phyloP scores from a whole-genome alignment of 2,797 vertebrate species.

The Oryzias dopingdopingensis region DNA sequence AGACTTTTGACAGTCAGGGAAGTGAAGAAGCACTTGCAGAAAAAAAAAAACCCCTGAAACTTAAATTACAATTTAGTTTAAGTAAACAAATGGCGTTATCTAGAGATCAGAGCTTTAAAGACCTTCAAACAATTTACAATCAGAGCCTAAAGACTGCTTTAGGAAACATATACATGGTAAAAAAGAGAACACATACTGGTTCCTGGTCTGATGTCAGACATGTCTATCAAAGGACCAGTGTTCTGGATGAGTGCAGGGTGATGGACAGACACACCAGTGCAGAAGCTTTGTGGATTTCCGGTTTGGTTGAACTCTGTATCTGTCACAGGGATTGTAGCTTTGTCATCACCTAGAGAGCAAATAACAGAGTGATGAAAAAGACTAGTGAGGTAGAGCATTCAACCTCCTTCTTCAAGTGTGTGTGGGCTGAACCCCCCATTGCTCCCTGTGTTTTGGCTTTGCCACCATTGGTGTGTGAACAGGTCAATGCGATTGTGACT shows the following conservation, averaged over 20 bases:
- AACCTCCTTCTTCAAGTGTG: background rate
- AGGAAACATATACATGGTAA: constrained; percentile 1
- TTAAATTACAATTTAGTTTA: background rate
- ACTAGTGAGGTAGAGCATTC: background rate
- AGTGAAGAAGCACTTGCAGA: constrained; percentile 13
- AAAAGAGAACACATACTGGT: constrained; percentile 84
- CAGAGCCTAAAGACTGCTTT: background rate
- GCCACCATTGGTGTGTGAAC: no score
- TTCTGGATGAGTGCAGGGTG: constrained; percentile 98
- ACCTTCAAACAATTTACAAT: constrained; percentile 5
- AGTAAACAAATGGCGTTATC: no score
- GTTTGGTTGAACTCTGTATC: constrained; percentile 97
- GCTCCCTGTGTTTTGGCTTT: no score
- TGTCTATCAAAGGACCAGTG: constrained; percentile 96
- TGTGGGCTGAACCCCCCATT: constrained; percentile 1
- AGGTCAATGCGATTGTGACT: no score
- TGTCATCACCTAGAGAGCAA: constrained; percentile 87
- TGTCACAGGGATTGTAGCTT: constrained; percentile 94
- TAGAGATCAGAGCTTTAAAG: no score
- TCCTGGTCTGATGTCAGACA: constrained; percentile 98
- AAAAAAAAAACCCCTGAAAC: background rate
- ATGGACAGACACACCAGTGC: constrained; percentile 94
- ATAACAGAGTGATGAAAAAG: background rate
- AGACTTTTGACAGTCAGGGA: constrained; percentile 3
- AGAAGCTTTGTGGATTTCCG: constrained; percentile 98